Evolutionary conservation across 2,113 vertebrate species (phyloP).

Genomic region (Rafetus swinhoei): DNA sequence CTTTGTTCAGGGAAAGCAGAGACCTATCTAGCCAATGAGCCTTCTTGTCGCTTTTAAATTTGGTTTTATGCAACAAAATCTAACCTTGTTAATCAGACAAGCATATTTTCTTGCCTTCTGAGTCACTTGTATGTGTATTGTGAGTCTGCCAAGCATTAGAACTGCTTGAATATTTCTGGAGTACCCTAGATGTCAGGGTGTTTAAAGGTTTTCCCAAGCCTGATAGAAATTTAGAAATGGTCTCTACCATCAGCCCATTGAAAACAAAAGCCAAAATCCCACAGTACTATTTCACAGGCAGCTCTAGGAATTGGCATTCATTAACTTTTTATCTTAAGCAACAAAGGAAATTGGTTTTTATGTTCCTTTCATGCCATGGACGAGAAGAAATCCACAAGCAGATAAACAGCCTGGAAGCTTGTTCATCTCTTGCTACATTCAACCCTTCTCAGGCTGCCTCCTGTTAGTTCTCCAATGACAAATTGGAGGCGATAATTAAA

Average conservation of each 20-base stretch:
- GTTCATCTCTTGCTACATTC: background rate
- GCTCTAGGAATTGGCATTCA: background rate
- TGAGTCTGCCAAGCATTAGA: conserved; percentile 3
- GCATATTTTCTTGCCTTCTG: conserved; percentile 47
- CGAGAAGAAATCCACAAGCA: background rate
- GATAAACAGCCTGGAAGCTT: background rate
- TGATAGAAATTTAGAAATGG: conserved; percentile 2
- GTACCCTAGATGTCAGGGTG: background rate
- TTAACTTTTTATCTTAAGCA: conserved; percentile 44
- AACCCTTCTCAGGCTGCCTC: background rate
- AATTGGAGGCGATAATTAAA: conserved; percentile 58
- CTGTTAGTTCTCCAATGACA: background rate
- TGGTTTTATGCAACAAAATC: conserved; percentile 51
- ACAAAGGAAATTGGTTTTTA: conserved; percentile 42
- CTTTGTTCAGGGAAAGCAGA: background rate
- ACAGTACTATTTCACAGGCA: conserved; percentile 26
- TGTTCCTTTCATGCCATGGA: background rate
- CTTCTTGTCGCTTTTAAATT: conserved; percentile 29
- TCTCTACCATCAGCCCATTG: background rate
- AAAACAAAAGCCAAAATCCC: background rate
- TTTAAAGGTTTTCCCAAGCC: conserved; percentile 44
- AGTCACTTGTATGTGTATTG: background rate
- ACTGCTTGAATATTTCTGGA: conserved; percentile 9
- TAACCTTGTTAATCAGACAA: conserved; percentile 52
- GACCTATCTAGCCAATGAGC: background rate